Percentiles rank a stretch among this genome's conserved stretches.
Evolutionary conservation across 1,140 invertebrate species (phyloP).

Genomic region (Mizuhopecten yessoensis): DNA sequence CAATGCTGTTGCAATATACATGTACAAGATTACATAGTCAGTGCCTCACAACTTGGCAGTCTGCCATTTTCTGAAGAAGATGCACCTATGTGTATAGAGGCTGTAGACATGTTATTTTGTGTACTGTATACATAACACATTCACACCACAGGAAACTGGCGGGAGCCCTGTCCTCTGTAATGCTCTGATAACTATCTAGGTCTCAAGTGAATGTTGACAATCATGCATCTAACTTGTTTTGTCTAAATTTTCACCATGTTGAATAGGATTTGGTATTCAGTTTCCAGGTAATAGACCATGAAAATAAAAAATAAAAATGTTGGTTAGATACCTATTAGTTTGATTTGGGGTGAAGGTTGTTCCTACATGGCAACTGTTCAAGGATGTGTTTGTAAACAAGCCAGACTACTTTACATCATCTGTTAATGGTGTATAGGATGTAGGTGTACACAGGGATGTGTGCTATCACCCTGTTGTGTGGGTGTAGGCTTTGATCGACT

Average conservation of each 20-base stretch:
- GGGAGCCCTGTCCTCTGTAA: neutral
- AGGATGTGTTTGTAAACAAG: constrained; percentile 38
- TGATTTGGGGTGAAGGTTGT: neutral
- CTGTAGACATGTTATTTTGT: neutral
- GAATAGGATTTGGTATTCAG: too few relatives aligned
- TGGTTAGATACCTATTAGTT: too few relatives aligned
- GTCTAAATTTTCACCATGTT: too few relatives aligned
- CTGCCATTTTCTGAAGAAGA: constrained; percentile 9
- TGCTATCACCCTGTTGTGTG: too few relatives aligned
- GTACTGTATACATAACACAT: neutral
- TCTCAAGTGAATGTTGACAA: neutral
- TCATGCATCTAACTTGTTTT: too few relatives aligned
- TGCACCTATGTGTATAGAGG: neutral
- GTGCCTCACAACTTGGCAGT: neutral
- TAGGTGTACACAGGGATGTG: neutral
- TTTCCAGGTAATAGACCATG: too few relatives aligned
- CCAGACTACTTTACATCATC: neutral
- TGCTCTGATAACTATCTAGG: neutral
- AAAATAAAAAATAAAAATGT: too few relatives aligned
- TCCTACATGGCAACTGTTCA: neutral
- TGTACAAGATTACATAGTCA: neutral
- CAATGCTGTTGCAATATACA: too few relatives aligned
- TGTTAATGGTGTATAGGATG: neutral
- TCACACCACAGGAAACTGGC: neutral
- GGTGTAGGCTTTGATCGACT: neutral